A percentile compares a stretch with the other conserved stretches of the same genome.
phyloP scores from a whole-genome alignment of 2,797 vertebrate species.

The Sebastes miniatus region DNA sequence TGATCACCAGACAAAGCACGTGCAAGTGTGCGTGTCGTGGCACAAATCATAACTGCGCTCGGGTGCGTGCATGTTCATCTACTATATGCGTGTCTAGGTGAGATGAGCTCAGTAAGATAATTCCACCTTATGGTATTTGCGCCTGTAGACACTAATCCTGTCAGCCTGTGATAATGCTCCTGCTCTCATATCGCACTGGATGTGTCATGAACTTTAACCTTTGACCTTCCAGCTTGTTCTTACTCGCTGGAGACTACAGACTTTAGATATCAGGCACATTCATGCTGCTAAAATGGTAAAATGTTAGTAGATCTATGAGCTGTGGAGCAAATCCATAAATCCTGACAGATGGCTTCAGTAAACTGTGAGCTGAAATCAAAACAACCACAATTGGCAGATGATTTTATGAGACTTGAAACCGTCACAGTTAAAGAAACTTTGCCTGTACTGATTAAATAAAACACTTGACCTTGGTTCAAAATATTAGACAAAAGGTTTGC shows the following conservation, averaged over 20 bases:
- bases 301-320: neutral
- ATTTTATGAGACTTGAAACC: neutral
- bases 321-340: neutral
- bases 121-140: slow-evolving; percentile 1
- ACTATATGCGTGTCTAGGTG: neutral
- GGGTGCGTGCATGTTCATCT: neutral
- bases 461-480: neutral
- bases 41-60: neutral
- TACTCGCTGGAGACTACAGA: neutral
- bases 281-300: neutral
- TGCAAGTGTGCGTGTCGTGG: neutral
- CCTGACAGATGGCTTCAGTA: neutral
- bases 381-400: neutral
- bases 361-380: neutral
- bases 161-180: slow-evolving; percentile 3
- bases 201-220: slow-evolving; percentile 24
- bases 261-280: neutral
- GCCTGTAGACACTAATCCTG: slow-evolving; percentile 28
- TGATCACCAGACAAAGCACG: neutral
- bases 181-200: slow-evolving; percentile 1
- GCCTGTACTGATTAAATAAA: neutral
- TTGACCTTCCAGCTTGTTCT: slow-evolving; percentile 9
- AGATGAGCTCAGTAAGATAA: slow-evolving; percentile 29
- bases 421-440: neutral
- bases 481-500: neutral